Conservation (phyloP, 1,140 invertebrate species). For the Pseudoatta argentina region DNA sequence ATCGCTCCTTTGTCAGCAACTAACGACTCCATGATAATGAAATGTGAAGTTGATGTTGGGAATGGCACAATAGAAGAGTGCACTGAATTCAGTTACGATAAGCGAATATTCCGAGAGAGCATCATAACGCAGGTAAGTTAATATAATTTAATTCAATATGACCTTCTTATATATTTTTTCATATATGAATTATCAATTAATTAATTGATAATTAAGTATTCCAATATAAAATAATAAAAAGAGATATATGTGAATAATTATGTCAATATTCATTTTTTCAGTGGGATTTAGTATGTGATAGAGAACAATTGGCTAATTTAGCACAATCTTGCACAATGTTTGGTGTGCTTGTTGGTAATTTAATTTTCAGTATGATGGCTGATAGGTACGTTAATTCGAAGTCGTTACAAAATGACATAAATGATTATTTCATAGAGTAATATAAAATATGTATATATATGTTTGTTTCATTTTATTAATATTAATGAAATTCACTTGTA, state of each 20-base stretch:
- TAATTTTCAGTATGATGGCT: slow-evolving; percentile 91
- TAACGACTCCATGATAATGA: slow-evolving; percentile 71
- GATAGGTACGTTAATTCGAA: slow-evolving; percentile 88
- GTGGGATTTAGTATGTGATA: slow-evolving; percentile 91
- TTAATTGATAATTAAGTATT: not conserved
- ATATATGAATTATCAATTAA: not conserved
- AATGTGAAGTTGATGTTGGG: slow-evolving; percentile 76
- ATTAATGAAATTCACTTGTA: slow-evolving; percentile 77
- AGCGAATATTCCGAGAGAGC: slow-evolving; percentile 89
- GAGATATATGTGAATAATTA: not conserved
- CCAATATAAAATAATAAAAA: slow-evolving; percentile 3
- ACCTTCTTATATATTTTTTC: not conserved
- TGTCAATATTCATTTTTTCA: slow-evolving; percentile 78
- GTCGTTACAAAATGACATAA: slow-evolving; percentile 1
- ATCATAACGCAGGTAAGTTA: slow-evolving; percentile 89
- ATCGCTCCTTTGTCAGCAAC: slow-evolving; percentile 72
- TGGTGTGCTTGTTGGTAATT: slow-evolving; percentile 91
- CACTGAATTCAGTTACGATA: slow-evolving; percentile 88
- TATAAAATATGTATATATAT: not conserved
- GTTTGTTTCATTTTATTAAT: slow-evolving; percentile 31
- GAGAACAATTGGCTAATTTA: slow-evolving; percentile 89
- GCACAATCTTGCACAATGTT: slow-evolving; percentile 92
- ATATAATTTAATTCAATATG: not conserved
- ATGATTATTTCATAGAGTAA: slow-evolving; percentile 15
- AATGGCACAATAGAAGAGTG: slow-evolving; percentile 85